Evolutionary conservation across 2,888 invertebrate species (phyloP).

Genomic region (Orthosia cruda): DNA sequence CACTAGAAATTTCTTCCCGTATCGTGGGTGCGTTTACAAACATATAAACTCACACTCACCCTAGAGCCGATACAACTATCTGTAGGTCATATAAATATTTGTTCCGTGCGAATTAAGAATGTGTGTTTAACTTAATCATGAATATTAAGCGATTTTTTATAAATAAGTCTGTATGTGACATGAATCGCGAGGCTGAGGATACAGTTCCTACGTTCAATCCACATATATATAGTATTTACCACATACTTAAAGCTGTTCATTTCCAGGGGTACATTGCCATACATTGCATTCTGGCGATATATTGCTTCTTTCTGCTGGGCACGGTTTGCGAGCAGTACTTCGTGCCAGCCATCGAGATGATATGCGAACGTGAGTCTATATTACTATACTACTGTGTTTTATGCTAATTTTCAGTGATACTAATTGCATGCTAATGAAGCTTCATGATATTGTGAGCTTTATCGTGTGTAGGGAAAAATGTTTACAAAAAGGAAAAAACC

Average conservation of each 20-base stretch:
- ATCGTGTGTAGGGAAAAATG: too few species aligned
- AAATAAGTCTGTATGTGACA: too few species aligned
- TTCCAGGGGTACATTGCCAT: constrained; percentile 93
- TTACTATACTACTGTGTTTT: not conserved
- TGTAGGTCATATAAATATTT: too few species aligned
- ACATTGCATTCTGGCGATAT: constrained; percentile 93
- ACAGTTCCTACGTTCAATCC: not conserved
- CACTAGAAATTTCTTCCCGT: too few species aligned
- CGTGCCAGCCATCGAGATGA: constrained; percentile 96
- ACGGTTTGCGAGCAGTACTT: constrained; percentile 97
- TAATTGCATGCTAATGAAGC: not conserved
- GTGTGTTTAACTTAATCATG: too few species aligned
- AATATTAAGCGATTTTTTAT: too few species aligned
- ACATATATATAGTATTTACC: not conserved
- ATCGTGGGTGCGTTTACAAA: too few species aligned
- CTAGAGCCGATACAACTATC: too few species aligned
- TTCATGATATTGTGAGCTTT: not conserved
- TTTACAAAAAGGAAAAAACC: too few species aligned
- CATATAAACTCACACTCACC: too few species aligned
- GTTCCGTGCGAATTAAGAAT: too few species aligned
- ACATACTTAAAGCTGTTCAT: not conserved
- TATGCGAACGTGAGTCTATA: constrained; percentile 94
- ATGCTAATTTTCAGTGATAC: constrained; percentile 5
- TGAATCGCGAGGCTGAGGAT: not conserved
- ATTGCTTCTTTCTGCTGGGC: constrained; percentile 95